Conservation (phyloP, 2,888 invertebrate species). For the Pantelozetes paolii region DNA sequence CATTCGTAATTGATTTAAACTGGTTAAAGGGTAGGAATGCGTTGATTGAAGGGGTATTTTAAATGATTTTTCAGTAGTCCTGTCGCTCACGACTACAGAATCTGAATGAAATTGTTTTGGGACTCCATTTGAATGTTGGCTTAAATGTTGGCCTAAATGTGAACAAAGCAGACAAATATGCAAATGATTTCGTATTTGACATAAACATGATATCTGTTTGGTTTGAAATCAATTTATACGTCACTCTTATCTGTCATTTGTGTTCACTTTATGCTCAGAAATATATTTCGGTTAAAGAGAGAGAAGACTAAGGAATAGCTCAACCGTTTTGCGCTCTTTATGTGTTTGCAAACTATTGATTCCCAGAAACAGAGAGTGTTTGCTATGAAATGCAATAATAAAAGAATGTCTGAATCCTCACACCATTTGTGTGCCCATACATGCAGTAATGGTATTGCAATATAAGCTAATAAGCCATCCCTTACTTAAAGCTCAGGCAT, state of each 20-base stretch:
- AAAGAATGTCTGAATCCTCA: background rate
- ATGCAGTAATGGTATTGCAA: background rate
- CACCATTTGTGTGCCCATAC: background rate
- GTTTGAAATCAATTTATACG: constrained; percentile 37
- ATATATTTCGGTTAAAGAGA: no score
- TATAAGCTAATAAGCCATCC: constrained; percentile 16
- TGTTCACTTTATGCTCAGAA: background rate
- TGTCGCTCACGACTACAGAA: background rate
- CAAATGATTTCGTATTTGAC: constrained; percentile 29
- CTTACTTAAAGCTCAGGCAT: background rate
- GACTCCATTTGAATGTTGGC: constrained; percentile 24
- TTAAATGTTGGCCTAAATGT: constrained; percentile 15
- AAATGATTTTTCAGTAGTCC: background rate
- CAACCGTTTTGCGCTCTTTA: background rate
- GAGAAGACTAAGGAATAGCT: constrained; percentile 1
- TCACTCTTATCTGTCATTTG: constrained; percentile 34
- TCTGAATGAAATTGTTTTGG: background rate
- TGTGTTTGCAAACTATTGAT: constrained; percentile 29
- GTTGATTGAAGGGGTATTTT: background rate
- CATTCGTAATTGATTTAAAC: constrained; percentile 36
- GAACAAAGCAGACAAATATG: background rate
- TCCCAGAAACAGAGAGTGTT: constrained; percentile 33
- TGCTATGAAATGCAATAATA: constrained; percentile 16
- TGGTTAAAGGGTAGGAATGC: constrained; percentile 18
- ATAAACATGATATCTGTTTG: constrained; percentile 33